Base-by-base conservation (phyloP, 2,113 vertebrate species). In the Callorhinus ursinus region DNA sequence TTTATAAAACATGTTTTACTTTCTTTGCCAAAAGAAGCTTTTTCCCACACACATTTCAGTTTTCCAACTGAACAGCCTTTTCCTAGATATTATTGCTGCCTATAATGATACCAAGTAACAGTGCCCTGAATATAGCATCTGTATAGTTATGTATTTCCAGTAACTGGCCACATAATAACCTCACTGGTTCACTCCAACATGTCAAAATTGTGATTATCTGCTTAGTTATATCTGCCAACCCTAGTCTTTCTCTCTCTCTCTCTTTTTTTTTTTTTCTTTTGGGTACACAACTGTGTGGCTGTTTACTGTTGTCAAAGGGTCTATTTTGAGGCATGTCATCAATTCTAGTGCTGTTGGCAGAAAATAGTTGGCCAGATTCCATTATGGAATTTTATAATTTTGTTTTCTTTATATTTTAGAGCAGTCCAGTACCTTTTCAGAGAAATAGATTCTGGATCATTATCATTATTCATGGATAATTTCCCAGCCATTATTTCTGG, bases 1-100 rank as follows among this genome's bases (percentile, higher is more conserved):
- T 88, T 97, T 94, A 91, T 96, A 95, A 91, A 95, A 59, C 46
- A 28, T 80, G 81, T 42, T 84, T 95, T 82, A 88, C 97, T 87
- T 84, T 36, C 18, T 95, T 97, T 90, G 89, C 81, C 77, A 94
- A 89, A 2, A 7, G 1, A 39, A 84, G 19, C 2, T 87, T 72
- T 82, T 76, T 82, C 39, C 61, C 16, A 12, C 8, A 69, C 7
- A 95, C 24, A 86, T 49, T 76, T 91, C 74, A 5, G 31, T 65
- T 95, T 92, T 89, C 82, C 39, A 93, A 57, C 12, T 92, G 33
- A 97, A 80, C 1, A n/a, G 15, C 33, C 11, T 93, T 97, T 83
- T 67, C 24, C 14, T 87, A 61, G 15, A 9, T 42, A 0, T 79
- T 63, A 67, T 49, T 87, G 24, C 77, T 65, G 6, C n/a, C 53